phyloP scores from a whole-genome alignment of 2,888 invertebrate genomes.

The Catocala nupta region DNA sequence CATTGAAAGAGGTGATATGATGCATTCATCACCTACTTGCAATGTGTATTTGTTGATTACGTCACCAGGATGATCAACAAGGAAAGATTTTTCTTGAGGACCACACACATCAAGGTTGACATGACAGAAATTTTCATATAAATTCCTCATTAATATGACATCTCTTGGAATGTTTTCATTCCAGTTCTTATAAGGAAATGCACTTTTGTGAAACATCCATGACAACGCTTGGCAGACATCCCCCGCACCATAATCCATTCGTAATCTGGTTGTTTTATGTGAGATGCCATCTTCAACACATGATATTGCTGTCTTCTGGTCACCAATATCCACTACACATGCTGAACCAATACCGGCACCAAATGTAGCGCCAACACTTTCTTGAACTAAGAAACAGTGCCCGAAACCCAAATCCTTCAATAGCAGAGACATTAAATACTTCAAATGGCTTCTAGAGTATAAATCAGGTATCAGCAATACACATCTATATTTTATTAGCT shows the following conservation, averaged over 20 bases:
- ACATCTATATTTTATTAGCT: conserved; percentile 93
- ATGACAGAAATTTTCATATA: conserved; percentile 97
- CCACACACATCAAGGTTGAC: conserved; percentile 96
- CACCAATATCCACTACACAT: conserved; percentile 98
- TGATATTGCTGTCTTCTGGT: conserved; percentile 97
- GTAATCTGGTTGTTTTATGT: conserved; percentile 93
- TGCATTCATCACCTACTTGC: conserved; percentile 96
- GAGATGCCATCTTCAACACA: conserved; percentile 99
- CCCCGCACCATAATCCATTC: conserved; percentile 96
- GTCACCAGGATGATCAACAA: conserved; percentile 91
- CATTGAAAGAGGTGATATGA: conserved; percentile 95
- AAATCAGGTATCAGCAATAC: conserved; percentile 96
- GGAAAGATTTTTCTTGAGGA: conserved; percentile 93
- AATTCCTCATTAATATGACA: conserved; percentile 92
- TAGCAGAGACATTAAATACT: conserved; percentile 93
- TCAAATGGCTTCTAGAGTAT: conserved; percentile 94
- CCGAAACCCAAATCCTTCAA: conserved; percentile 94
- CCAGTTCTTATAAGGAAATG: conserved; percentile 95
- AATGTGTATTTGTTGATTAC: conserved; percentile 91
- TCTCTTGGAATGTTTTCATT: conserved; percentile 92
- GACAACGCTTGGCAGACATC: conserved; percentile 96
- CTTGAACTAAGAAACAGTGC: conserved; percentile 94
- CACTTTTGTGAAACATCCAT: conserved; percentile 95
- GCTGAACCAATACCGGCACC: conserved; percentile 90
- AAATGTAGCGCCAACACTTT: conserved; percentile 86